A percentile compares a stretch with the other conserved stretches of the same genome.
These are phyloP conservation scores for Anoplophora glabripennis DNA, from an alignment of 1,140 invertebrate species.

Conservation along the genomic window DNA sequence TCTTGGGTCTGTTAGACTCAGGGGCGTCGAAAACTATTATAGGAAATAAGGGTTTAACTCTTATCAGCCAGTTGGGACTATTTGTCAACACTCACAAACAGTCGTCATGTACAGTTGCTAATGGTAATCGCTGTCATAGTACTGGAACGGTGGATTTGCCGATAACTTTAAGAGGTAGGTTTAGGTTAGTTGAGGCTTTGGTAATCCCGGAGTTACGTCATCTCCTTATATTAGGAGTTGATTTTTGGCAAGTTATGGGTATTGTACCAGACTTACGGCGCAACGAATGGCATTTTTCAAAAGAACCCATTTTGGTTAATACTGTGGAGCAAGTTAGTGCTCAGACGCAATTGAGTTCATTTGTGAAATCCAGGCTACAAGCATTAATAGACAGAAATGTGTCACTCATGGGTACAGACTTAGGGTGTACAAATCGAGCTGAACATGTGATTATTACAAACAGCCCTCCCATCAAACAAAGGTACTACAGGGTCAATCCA, in stretches of 20 bases:
- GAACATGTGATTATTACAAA: too few relatives aligned
- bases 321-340: conserved; percentile 10
- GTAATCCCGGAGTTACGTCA: conserved; percentile 20
- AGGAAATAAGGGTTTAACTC: neutral
- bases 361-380: neutral
- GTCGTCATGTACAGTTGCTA: conserved; percentile 14
- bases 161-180: conserved; percentile 9
- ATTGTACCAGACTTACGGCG: conserved; percentile 26
- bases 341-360: too few relatives aligned
- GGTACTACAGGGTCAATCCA: conserved; percentile 15
- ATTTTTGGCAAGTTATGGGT: conserved; percentile 30
- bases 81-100: too few relatives aligned
- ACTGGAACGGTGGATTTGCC: conserved; percentile 16
- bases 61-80: neutral
- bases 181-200: conserved; percentile 18
- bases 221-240: conserved; percentile 21
- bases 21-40: neutral
- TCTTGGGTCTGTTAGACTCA: conserved; percentile 1
- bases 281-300: conserved; percentile 24
- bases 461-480: conserved; percentile 7
- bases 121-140: conserved; percentile 21
- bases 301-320: conserved; percentile 25
- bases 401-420: neutral
- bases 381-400: neutral
- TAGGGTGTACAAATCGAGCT: conserved; percentile 13